These are phyloP conservation scores for Merluccius polli DNA, from an alignment of 2,797 vertebrate genomes.

Conservation along the genomic window DNA sequence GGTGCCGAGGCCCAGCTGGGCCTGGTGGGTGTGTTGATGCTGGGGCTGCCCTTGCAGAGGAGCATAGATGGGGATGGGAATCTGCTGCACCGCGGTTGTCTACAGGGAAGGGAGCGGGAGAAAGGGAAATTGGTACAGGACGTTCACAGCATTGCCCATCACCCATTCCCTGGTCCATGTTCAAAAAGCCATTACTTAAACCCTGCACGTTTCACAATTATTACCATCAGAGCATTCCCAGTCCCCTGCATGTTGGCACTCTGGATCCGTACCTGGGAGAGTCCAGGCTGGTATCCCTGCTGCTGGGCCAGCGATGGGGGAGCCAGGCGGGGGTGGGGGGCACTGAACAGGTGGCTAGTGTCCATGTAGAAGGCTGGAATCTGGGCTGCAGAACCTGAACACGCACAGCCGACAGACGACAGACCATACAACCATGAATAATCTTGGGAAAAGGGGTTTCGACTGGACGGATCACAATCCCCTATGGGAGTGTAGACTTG, in stretches of 20 bases:
- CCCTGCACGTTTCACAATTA: neutral
- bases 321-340: constrained; percentile 92
- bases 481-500: neutral
- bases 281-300: constrained; percentile 92
- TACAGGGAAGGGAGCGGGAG: constrained; percentile 44
- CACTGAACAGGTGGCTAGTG: constrained; percentile 92
- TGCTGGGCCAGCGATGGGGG: constrained; percentile 93
- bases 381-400: constrained; percentile 82
- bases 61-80: constrained; percentile 97
- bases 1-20: constrained; percentile 84
- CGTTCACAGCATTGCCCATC: no score
- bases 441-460: neutral
- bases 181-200: neutral
- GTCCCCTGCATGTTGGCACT: neutral
- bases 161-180: neutral
- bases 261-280: constrained; percentile 85
- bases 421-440: neutral
- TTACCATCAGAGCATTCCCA: neutral
- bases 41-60: constrained; percentile 94
- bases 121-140: neutral
- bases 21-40: constrained; percentile 81
- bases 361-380: constrained; percentile 99
- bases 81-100: constrained; percentile 94
- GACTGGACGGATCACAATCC: no score
- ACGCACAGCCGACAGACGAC: constrained; percentile 20